phyloP scores from a whole-genome alignment of 2,797 vertebrate species.

The Lophotriccus pileatus region DNA sequence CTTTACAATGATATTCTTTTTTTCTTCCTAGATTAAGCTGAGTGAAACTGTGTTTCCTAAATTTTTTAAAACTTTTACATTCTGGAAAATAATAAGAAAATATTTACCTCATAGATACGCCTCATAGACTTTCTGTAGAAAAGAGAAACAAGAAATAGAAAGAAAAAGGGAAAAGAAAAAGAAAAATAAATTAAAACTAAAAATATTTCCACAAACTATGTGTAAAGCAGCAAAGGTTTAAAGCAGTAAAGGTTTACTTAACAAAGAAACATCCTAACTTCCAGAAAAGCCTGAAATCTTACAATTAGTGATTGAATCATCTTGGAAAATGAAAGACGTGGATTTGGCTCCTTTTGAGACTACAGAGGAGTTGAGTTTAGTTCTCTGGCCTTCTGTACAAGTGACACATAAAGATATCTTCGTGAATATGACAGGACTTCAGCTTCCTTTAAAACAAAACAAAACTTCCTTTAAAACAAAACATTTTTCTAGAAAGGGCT shows the following conservation, averaged over 20 bases:
- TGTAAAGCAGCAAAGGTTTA: background rate
- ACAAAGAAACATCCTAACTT: background rate
- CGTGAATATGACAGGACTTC: background rate
- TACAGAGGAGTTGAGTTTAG: background rate
- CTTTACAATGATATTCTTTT: background rate
- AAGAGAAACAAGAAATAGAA: background rate
- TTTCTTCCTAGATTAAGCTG: background rate
- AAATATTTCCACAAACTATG: background rate
- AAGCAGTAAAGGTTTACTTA: background rate
- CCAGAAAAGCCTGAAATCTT: background rate
- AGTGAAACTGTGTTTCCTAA: background rate
- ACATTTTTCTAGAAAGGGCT: background rate
- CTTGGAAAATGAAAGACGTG: background rate
- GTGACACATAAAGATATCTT: background rate
- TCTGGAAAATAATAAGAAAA: background rate
- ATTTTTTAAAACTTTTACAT: background rate
- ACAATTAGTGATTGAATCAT: background rate
- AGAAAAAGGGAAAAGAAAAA: rapidly evolving
- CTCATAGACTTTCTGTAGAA: background rate
- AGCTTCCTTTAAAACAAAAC: background rate
- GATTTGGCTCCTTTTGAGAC: background rate
- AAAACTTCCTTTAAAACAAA: background rate
- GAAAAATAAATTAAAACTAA: background rate
- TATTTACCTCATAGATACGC: background rate
- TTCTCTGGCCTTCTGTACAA: background rate